Base-by-base conservation (phyloP, 2,888 invertebrate species). In the Tetragonisca angustula region DNA sequence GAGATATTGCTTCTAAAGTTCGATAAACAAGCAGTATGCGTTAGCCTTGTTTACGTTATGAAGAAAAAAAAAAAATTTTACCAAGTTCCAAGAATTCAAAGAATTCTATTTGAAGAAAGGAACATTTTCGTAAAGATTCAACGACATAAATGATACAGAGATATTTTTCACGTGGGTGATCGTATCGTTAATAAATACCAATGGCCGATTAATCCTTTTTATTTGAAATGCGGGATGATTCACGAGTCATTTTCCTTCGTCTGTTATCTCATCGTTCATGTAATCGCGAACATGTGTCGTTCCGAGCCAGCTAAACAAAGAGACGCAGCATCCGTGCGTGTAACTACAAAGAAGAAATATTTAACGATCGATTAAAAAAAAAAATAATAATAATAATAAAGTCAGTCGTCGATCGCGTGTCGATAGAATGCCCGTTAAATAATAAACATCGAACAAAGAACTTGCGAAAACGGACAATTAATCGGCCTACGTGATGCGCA, bases 191-290 rank as follows among this genome's bases (percentile, higher is more conserved):
- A 43, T 43, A 43, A 43, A 43, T 43, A 43, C 11, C 9, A 43
- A 43, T 43, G 43, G 11, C 43, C 9, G 9, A 43, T 43, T 32
- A 74, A 32, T 49, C 27, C 24, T 74, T 76, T 74, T 67, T 61
- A 72, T 74, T 69, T 84, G 87, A 86, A 81, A 81, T 83, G 84
- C 84, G 61, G 52, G 69, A 84, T 70, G 65, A 76, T 77, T 83
- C 70, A 74, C 83, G 21, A 87, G 86, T 87, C 83, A 84, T 86
- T 90, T 86, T 86, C 85, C 84, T 84, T 74, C 72, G 73, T 32
- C 80, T 87, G 81, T 88, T 90, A 86, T 88, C 85, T 90, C 90
- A 90, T 71, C 82, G 81, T 81, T 88, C 87, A 85, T 85, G 87
- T 89, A 90, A 91, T 88, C 73, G 49, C 19, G 24, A 27, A 11